Evolutionary conservation across 2,113 vertebrate genomes (phyloP).

Genomic region (Gopherus evgoodei): DNA sequence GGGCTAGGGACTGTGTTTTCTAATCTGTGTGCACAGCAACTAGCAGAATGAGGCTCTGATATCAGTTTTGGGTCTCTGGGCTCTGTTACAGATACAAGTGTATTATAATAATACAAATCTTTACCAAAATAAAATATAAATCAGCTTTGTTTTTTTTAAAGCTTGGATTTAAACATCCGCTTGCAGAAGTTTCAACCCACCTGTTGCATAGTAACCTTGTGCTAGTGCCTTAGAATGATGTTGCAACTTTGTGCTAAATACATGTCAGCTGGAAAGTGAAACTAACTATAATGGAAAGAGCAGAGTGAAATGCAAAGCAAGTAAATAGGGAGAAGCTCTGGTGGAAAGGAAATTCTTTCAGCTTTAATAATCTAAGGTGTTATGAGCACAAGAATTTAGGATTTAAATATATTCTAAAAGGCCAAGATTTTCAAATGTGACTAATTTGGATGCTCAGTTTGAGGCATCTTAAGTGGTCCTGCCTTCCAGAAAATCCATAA

Average conservation of each 20-base stretch:
- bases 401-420: background rate
- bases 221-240: background rate
- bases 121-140: background rate
- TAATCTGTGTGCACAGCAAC: background rate
- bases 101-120: background rate
- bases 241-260: background rate
- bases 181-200: background rate
- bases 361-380: background rate
- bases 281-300: background rate
- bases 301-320: background rate
- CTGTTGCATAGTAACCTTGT: background rate
- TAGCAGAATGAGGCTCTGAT: background rate
- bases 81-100: background rate
- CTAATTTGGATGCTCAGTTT: background rate
- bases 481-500: background rate
- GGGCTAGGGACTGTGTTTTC: background rate
- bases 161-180: background rate
- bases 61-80: background rate
- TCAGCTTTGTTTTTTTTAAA: background rate
- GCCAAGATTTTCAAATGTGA: background rate
- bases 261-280: background rate
- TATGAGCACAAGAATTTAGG: background rate
- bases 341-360: constrained; percentile 17
- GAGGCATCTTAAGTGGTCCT: background rate
- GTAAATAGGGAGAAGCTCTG: background rate